Base-by-base conservation (phyloP, 2,113 vertebrate genomes). In the Oceanites oceanicus region DNA sequence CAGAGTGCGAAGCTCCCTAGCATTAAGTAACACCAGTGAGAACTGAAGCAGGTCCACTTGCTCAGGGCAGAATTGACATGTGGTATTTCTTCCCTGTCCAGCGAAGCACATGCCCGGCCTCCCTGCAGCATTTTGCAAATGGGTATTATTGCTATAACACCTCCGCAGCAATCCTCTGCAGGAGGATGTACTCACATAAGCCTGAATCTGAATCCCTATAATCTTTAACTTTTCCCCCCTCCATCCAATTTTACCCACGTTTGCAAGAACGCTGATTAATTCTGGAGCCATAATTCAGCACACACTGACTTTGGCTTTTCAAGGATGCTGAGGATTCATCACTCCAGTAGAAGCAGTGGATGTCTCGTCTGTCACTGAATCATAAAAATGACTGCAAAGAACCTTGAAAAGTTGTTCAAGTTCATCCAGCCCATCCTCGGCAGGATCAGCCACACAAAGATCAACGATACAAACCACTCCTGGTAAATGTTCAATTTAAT, bases 131-230 rank as follows among this genome's bases (percentile, higher is more conserved):
- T 82, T 90, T 49, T 47, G 47, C 36, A 83, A 89, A 80, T 4
- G 53, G 11, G 47, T n/a, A 38, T 50, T 59, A 29, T 19, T 66
- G 71, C 63, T 71, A 38, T 38, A 38, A 38, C 38, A 38, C 10
- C 38, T 38, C 38, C 10, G 11, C 7, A 83, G 36, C 17, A 21
- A 2, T 59, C 32, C 9, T 45, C 38, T 86, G 26, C 32, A 78
- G 19, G 3, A 74, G 10, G 6, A 61, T 14, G 9, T 58, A n/a
- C 5, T 53, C 27, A 45, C 10, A 66, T 0, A 0, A 91, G 52
- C 55, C 56, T 53, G 26, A 76, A 56, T 66, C 34, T 34, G 38
- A 65, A 73, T 21, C 23, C 14, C 23, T 80, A 18, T 2, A 32
- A 6, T 55, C 19, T 52, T 38, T 49, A 52, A 55, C 6, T 49